Evolutionary conservation across 1,140 invertebrate species (phyloP).

Genomic region (Thrips palmi): DNA sequence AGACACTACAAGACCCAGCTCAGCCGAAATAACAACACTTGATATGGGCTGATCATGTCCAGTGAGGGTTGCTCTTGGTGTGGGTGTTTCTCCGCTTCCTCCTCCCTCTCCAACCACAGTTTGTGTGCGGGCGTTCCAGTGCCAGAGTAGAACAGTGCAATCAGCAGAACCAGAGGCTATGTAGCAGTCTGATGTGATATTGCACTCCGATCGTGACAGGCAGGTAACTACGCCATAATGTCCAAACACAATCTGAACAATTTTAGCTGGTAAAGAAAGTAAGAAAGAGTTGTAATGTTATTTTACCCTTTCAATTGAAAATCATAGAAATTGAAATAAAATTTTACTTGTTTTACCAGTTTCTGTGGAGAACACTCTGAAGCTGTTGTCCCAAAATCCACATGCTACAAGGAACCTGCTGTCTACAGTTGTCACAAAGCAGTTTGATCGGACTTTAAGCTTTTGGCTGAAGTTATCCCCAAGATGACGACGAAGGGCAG

Average conservation of each 20-base stretch:
- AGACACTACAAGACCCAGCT: conserved; percentile 93
- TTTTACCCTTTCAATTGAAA: background rate
- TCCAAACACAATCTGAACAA: conserved; percentile 94
- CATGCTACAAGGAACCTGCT: conserved; percentile 93
- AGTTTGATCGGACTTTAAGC: conserved; percentile 77
- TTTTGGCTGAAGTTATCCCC: conserved; percentile 95
- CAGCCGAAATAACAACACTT: conserved; percentile 89
- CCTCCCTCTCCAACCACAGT: conserved; percentile 93
- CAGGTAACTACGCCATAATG: conserved; percentile 98
- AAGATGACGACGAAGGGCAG: conserved; percentile 59
- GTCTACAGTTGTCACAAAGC: conserved; percentile 95
- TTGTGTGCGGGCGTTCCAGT: conserved; percentile 92
- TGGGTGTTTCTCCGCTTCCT: conserved; percentile 85
- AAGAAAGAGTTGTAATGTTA: conserved; percentile 1
- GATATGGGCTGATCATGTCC: conserved; percentile 92
- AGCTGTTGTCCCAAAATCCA: conserved; percentile 99
- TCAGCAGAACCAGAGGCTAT: conserved; percentile 94
- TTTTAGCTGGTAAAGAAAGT: conserved; percentile 55
- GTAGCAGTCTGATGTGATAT: conserved; percentile 96
- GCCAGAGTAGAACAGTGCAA: conserved; percentile 95
- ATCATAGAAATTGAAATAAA: conserved; percentile 8
- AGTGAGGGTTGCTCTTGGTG: conserved; percentile 86
- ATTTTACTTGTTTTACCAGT: conserved; percentile 42
- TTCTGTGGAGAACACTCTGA: conserved; percentile 92
- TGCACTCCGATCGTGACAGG: conserved; percentile 88